phyloP scores from a whole-genome alignment of 2,113 vertebrate species.

The Dicerorhinus sumatrensis region DNA sequence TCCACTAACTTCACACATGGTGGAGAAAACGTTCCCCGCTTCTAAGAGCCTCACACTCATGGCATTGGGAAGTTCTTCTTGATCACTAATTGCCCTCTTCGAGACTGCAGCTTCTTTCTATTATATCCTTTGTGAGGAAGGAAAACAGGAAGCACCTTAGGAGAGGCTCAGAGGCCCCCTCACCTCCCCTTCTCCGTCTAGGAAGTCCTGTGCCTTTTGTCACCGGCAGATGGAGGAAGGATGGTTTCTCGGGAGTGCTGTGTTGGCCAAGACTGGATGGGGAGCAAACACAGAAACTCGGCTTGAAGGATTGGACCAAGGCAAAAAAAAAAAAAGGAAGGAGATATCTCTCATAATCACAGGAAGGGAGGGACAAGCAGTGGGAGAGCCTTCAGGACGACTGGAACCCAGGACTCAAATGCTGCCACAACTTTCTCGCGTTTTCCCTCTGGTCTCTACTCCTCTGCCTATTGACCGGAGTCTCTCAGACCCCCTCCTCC shows the following conservation, averaged over 20 bases:
- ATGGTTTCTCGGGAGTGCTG: neutral
- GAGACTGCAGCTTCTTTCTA: neutral
- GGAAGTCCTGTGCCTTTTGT: neutral
- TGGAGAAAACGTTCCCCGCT: neutral
- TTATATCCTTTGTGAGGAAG: neutral
- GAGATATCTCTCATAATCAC: neutral
- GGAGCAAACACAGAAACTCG: neutral
- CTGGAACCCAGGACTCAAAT: neutral
- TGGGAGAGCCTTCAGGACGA: neutral
- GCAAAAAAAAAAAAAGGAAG: accelerated
- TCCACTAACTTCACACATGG: neutral
- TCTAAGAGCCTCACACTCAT: neutral
- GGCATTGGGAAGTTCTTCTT: neutral
- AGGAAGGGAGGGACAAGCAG: neutral
- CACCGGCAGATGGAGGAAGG: neutral
- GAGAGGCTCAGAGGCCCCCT: neutral
- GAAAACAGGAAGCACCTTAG: neutral
- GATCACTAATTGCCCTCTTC: slow-evolving; percentile 32
- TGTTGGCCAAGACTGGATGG: neutral
- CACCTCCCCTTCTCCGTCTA: neutral
- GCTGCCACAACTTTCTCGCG: accelerated
- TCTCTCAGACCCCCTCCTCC: neutral
- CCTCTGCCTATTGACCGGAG: neutral
- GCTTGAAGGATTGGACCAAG: neutral
- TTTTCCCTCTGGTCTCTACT: neutral